Evolutionary conservation across 2,797 vertebrate genomes (phyloP).

Genomic region (Enoplosus armatus): DNA sequence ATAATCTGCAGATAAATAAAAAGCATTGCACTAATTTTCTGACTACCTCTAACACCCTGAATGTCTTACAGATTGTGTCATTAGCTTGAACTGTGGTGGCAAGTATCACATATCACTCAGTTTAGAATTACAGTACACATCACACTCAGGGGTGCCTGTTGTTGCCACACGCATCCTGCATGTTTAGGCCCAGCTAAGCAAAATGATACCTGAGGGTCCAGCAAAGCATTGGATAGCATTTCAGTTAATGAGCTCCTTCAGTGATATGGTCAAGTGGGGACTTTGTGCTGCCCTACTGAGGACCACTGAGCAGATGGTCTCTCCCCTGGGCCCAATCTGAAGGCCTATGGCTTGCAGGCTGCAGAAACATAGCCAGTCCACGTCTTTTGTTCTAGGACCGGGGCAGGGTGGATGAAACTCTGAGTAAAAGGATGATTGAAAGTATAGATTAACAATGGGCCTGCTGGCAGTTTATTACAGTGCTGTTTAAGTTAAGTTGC

Average conservation of each 20-base stretch:
- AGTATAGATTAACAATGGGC: constrained; percentile 17
- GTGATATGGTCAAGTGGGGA: constrained; percentile 32
- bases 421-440: constrained; percentile 12
- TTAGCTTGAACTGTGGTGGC: neutral
- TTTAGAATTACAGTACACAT: constrained; percentile 33
- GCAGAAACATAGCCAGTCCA: constrained; percentile 18
- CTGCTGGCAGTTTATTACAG: neutral
- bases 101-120: constrained; percentile 10
- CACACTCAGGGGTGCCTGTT: neutral
- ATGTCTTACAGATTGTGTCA: neutral
- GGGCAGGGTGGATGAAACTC: neutral
- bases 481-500: constrained; percentile 23
- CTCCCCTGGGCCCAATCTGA: constrained; percentile 48
- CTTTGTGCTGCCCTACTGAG: constrained; percentile 13
- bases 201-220: constrained; percentile 8
- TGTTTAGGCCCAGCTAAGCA: constrained; percentile 6
- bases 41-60: neutral
- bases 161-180: neutral
- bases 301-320: constrained; percentile 60
- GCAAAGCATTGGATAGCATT: constrained; percentile 44
- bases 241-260: constrained; percentile 48
- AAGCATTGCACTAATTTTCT: neutral
- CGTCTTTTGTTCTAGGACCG: constrained; percentile 22
- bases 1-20: neutral
- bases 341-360: constrained; percentile 12